A percentile compares a stretch with the other conserved stretches of the same genome.
Evolutionary conservation across 2,797 vertebrate genomes (phyloP).

Genomic region (Acanthiza pusilla): DNA sequence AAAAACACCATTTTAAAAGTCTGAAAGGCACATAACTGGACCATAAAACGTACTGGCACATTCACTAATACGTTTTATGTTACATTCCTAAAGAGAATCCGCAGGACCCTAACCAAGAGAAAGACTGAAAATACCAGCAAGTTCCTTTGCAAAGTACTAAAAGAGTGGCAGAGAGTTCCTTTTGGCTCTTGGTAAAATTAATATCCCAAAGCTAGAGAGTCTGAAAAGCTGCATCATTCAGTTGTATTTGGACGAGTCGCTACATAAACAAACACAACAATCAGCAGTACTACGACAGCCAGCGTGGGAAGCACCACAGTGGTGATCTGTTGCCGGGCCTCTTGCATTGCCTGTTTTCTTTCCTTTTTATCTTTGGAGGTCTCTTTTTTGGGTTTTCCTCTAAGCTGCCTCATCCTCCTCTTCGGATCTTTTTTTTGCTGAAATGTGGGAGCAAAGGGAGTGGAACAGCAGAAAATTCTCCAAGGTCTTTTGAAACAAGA

Average conservation of each 20-base stretch:
- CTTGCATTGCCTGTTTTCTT: slow-evolving; percentile 95
- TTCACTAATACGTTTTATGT: slow-evolving; percentile 65
- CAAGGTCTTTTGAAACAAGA: background rate
- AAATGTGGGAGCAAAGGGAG: background rate
- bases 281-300: slow-evolving; percentile 86
- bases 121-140: slow-evolving; percentile 56
- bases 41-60: slow-evolving; percentile 67
- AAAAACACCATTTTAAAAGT: slow-evolving; percentile 65
- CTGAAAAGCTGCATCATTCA: slow-evolving; percentile 72
- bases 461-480: background rate
- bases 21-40: slow-evolving; percentile 80
- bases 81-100: slow-evolving; percentile 66
- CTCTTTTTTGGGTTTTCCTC: slow-evolving; percentile 97
- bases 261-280: slow-evolving; percentile 93
- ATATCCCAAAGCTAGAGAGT: slow-evolving; percentile 8
- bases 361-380: slow-evolving; percentile 96
- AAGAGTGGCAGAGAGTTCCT: slow-evolving; percentile 3
- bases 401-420: slow-evolving; percentile 91
- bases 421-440: background rate
- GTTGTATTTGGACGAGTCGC: slow-evolving; percentile 87
- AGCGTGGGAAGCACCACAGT: slow-evolving; percentile 92
- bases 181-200: slow-evolving; percentile 13
- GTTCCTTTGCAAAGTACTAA: slow-evolving; percentile 20
- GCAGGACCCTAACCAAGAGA: slow-evolving; percentile 58
- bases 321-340: slow-evolving; percentile 91